Evolutionary conservation across 2,113 vertebrate species (phyloP).

Genomic region (Cercocebus atys): DNA sequence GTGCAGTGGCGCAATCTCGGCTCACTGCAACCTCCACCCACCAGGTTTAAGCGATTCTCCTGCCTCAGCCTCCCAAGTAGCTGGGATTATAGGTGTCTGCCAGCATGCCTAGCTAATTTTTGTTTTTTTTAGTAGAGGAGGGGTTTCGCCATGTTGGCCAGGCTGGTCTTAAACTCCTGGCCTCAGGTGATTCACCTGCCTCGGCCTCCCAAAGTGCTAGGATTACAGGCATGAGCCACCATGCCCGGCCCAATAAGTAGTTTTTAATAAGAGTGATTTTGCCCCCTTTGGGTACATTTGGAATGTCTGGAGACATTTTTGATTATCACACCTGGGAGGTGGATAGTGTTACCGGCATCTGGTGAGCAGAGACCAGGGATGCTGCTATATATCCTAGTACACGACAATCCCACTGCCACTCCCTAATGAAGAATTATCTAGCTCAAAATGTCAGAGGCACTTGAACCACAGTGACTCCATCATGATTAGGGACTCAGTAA

Average conservation of each 20-base stretch:
- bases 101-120: not conserved
- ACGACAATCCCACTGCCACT: not conserved
- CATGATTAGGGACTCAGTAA: too few species aligned
- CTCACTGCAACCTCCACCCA: too few species aligned
- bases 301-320: not conserved
- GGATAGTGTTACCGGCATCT: not conserved
- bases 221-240: too few species aligned
- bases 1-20: too few species aligned
- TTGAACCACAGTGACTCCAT: too few species aligned
- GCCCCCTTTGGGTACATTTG: not conserved
- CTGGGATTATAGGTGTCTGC: not conserved
- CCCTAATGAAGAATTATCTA: not conserved
- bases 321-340: not conserved
- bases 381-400: not conserved
- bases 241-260: not conserved
- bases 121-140: too few species aligned
- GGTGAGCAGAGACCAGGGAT: not conserved
- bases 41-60: not conserved
- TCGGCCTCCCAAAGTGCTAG: too few species aligned
- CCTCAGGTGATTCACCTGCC: too few species aligned
- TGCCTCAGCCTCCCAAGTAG: too few species aligned
- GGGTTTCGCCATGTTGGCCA: too few species aligned
- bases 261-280: not conserved
- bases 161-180: too few species aligned
- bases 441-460: not conserved